A percentile compares a stretch with the other conserved stretches of the same genome.
phyloP scores from a whole-genome alignment of 2,888 invertebrate genomes.

The Kryphioiulus occultus region DNA sequence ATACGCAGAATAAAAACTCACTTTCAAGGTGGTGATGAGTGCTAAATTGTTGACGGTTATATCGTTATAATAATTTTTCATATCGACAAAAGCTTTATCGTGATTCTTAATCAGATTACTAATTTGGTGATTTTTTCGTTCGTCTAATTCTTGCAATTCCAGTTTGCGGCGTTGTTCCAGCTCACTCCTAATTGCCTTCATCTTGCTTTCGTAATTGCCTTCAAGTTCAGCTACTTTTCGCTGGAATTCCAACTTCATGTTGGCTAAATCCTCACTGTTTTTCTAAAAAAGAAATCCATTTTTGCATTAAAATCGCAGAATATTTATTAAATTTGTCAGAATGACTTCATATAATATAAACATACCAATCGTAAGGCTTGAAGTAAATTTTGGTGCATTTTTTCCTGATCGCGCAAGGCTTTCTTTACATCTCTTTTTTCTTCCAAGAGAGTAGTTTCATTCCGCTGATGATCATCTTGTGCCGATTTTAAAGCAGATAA shows the following conservation, averaged over 20 bases:
- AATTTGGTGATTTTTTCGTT: constrained; percentile 88
- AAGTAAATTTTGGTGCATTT: constrained; percentile 76
- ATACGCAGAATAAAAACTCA: constrained; percentile 57
- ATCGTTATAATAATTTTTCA: constrained; percentile 95
- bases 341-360: constrained; percentile 44
- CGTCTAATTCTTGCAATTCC: constrained; percentile 77
- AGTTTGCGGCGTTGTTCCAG: constrained; percentile 68
- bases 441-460: constrained; percentile 78
- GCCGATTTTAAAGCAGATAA: constrained; percentile 82
- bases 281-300: constrained; percentile 59
- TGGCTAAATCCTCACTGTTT: constrained; percentile 67
- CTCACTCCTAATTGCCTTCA: constrained; percentile 67
- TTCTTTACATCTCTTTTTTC: constrained; percentile 76
- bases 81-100: constrained; percentile 83
- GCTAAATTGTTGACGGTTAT: constrained; percentile 92
- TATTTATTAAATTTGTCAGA: background rate
- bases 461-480: constrained; percentile 80
- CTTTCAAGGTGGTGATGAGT: constrained; percentile 86
- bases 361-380: constrained; percentile 73
- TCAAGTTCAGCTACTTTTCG: constrained; percentile 73
- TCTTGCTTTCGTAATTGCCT: constrained; percentile 73
- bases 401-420: constrained; percentile 73
- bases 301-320: background rate
- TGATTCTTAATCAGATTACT: constrained; percentile 80
- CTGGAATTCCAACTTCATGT: constrained; percentile 72